Percentiles rank a stretch among this genome's conserved stretches.
Evolutionary conservation across 2,113 vertebrate species (phyloP).

Genomic region (Erpornis zantholeuca): DNA sequence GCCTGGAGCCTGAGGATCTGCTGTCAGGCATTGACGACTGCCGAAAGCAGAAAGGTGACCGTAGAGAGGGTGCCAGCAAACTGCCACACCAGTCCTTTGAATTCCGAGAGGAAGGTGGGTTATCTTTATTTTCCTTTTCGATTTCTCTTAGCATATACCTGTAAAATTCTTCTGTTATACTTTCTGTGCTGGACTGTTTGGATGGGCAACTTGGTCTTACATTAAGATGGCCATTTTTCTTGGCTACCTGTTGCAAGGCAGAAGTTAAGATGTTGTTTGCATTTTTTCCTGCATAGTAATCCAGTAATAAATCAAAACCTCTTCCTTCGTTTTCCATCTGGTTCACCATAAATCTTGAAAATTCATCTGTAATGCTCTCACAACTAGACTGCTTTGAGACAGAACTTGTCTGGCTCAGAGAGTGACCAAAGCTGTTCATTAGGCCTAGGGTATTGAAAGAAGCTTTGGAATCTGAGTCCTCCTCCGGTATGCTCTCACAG

Average conservation of each 20-base stretch:
- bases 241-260: slow-evolving; percentile 87
- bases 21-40: slow-evolving; percentile 91
- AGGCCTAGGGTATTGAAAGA: slow-evolving; percentile 77
- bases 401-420: slow-evolving; percentile 90
- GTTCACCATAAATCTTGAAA: slow-evolving; percentile 97
- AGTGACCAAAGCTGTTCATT: slow-evolving; percentile 81
- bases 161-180: slow-evolving; percentile 97
- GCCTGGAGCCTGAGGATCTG: slow-evolving; percentile 80
- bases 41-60: slow-evolving; percentile 84
- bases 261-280: slow-evolving; percentile 89
- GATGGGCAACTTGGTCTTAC: slow-evolving; percentile 87
- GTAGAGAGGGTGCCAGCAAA: slow-evolving; percentile 80
- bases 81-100: slow-evolving; percentile 87
- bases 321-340: slow-evolving; percentile 97
- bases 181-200: slow-evolving; percentile 97
- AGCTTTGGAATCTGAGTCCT: slow-evolving; percentile 77
- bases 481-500: slow-evolving; percentile 95
- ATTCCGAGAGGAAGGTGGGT: slow-evolving; percentile 60
- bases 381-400: slow-evolving; percentile 98
- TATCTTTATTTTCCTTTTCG: slow-evolving; percentile 88
- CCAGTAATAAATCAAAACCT: slow-evolving; percentile 90
- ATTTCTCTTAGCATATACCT: slow-evolving; percentile 92
- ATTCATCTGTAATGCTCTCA: slow-evolving; percentile 97
- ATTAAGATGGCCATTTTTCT: slow-evolving; percentile 86
- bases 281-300: slow-evolving; percentile 96